phyloP scores from a whole-genome alignment of 2,888 invertebrate genomes.

The Brenthis daphne region DNA sequence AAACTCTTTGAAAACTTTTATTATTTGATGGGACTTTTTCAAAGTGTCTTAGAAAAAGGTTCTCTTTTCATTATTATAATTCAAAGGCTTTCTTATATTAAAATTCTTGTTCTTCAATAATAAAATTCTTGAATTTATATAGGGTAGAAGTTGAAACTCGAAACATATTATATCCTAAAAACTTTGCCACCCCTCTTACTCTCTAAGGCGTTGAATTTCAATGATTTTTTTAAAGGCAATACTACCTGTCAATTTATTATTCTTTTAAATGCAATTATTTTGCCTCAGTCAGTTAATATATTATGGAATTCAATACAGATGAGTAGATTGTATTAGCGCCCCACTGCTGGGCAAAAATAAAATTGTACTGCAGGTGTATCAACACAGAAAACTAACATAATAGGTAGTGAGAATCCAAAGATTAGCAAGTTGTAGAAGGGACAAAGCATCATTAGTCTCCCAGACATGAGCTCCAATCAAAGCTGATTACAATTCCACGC shows the following conservation, averaged over 20 bases:
- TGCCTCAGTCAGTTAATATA: too few species aligned
- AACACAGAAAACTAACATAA: not conserved
- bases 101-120: too few species aligned
- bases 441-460: constrained; percentile 44
- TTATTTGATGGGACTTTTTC: constrained; percentile 4
- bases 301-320: too few species aligned
- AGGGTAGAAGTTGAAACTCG: too few species aligned
- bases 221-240: not conserved
- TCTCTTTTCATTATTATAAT: not conserved
- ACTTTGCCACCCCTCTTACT: too few species aligned
- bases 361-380: too few species aligned
- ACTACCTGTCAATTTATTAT: not conserved
- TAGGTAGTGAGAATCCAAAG: not conserved
- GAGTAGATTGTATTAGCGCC: too few species aligned
- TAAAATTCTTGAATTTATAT: too few species aligned
- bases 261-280: too few species aligned
- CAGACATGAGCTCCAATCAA: constrained; percentile 59
- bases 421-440: constrained; percentile 10
- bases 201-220: not conserved
- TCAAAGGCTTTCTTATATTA: too few species aligned
- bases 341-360: too few species aligned
- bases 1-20: constrained; percentile 16
- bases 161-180: too few species aligned
- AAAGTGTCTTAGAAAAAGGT: not conserved
- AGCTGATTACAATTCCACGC: constrained; percentile 75